Evolutionary conservation across 1,140 invertebrate species (phyloP), one percentile per base, ranked within the genome.

Genomic region (Eulimnadia texana): DNA sequence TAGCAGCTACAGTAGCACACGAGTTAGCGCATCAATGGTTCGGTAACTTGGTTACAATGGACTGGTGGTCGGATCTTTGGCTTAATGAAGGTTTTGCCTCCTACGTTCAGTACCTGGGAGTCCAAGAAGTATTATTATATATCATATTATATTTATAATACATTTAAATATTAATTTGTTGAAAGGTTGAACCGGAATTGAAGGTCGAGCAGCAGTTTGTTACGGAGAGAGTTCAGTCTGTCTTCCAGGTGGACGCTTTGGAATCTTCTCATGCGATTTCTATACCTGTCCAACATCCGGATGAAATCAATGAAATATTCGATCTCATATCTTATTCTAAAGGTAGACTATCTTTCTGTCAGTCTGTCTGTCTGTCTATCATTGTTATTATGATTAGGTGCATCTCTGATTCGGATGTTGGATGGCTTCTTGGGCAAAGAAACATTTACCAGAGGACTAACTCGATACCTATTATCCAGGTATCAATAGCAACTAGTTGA

Each of bases 401-500:
- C 78, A 1, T 74, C 79, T 11, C 70, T 91, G 13, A 81, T 90
- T 19, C 75, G 85, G 62, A 90, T 90, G 88, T 82, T 87, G 67
- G 76, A 82, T 64, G 78, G 84, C 67, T 78, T 84, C 29, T 73
- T 90, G n/a, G 82, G 83, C 2, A 71, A 75, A 28, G 70, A 75
- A 0, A 76, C 77, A 1, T 86, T 88, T 68, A 71, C 75, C 66
- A 69, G 72, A 58, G 84, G 82, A 3, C 68, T 88, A 29, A 71
- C 71, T 22, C 66, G 72, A 11, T 84, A 83, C 66, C 68, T 84
- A 0, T 65, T 62, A 3, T 66, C 72, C 28, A 68, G 75, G 79
- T 81, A 75, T 55, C 59, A 64, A 9, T 64, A 58, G 29, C 49
- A 65, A 11, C 55, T 64, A 10, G 68, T 64, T 1, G 1, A 33